Conservation (phyloP, 92 coral and sea anemone genomes). For the Heteractis magnifica region DNA sequence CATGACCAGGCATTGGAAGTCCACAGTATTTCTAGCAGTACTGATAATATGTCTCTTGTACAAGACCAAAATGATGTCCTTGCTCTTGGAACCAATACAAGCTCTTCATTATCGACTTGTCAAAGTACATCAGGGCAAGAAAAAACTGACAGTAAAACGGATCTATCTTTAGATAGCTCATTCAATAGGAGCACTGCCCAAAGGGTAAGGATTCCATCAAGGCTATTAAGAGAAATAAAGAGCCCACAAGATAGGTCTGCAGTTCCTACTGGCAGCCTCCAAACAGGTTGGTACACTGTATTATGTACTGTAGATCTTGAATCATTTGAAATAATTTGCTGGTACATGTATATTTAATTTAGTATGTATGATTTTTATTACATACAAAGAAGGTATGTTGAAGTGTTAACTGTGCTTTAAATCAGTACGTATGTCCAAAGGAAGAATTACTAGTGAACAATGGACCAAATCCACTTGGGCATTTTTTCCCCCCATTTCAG, state of each 20-base stretch:
- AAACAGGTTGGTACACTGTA: slow-evolving; percentile 11
- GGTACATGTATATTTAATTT: too few relatives aligned
- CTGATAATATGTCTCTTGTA: slow-evolving; percentile 5
- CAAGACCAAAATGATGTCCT: slow-evolving; percentile 24
- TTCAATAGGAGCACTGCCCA: slow-evolving; percentile 67
- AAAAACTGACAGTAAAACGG: slow-evolving; percentile 10
- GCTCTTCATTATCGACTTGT: slow-evolving; percentile 24
- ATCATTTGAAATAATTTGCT: too few relatives aligned
- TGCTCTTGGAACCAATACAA: slow-evolving; percentile 14
- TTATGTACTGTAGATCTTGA: background rate
- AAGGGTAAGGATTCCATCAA: slow-evolving; percentile 78
- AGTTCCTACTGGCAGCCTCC: background rate
- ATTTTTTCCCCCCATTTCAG: too few relatives aligned
- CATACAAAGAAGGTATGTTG: too few relatives aligned
- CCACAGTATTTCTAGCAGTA: background rate
- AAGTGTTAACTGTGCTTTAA: too few relatives aligned
- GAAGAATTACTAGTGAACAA: too few relatives aligned
- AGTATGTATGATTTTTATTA: too few relatives aligned
- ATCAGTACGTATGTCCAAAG: too few relatives aligned
- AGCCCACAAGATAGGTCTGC: slow-evolving; percentile 62
- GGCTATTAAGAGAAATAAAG: slow-evolving; percentile 80
- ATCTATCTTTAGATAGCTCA: slow-evolving; percentile 45
- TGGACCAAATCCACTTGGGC: too few relatives aligned
- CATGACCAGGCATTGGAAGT: background rate
- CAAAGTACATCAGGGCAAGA: slow-evolving; percentile 4